These are phyloP conservation scores for Phrixothrix hirtus DNA, from an alignment of 2,888 invertebrate species.

Conservation along the genomic window DNA sequence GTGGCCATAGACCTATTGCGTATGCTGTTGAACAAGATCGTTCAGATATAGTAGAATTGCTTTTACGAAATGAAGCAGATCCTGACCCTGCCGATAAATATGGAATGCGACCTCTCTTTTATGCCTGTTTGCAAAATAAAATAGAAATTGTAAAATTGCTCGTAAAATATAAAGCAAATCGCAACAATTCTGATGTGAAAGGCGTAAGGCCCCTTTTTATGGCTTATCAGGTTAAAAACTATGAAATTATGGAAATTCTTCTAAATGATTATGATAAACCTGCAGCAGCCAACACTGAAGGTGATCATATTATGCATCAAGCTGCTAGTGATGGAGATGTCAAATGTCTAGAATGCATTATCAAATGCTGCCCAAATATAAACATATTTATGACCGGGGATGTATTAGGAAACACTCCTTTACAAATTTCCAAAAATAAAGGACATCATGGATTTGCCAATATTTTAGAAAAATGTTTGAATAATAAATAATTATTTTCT, in stretches of 20 bases:
- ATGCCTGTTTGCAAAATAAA: conserved; percentile 8
- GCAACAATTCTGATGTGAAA: conserved; percentile 6
- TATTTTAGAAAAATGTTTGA: conserved; percentile 2
- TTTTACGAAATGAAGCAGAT: conserved; percentile 12
- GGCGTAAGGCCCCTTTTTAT: conserved; percentile 15
- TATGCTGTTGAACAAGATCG: conserved; percentile 14
- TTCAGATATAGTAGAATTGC: conserved; percentile 11
- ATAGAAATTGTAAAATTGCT: conserved; percentile 10
- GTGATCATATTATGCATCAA: conserved; percentile 18
- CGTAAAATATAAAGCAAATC: conserved; percentile 1
- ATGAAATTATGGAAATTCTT: conserved; percentile 8
- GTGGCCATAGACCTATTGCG: conserved; percentile 8
- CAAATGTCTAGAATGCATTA: conserved; percentile 13
- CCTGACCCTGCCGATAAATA: conserved; percentile 16
- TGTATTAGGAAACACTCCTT: conserved; percentile 13
- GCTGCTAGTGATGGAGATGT: conserved; percentile 14
- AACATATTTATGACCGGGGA: conserved; percentile 19
- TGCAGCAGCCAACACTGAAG: conserved; percentile 13
- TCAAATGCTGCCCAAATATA: conserved; percentile 6
- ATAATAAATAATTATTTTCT: neutral
- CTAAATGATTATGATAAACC: conserved; percentile 4
- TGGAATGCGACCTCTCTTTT: conserved; percentile 13
- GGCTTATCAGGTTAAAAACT: conserved; percentile 14
- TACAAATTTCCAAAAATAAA: conserved; percentile 9
- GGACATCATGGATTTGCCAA: conserved; percentile 3